Conservation (phyloP, 2,113 vertebrate genomes). For the Pterocles burchelli region DNA sequence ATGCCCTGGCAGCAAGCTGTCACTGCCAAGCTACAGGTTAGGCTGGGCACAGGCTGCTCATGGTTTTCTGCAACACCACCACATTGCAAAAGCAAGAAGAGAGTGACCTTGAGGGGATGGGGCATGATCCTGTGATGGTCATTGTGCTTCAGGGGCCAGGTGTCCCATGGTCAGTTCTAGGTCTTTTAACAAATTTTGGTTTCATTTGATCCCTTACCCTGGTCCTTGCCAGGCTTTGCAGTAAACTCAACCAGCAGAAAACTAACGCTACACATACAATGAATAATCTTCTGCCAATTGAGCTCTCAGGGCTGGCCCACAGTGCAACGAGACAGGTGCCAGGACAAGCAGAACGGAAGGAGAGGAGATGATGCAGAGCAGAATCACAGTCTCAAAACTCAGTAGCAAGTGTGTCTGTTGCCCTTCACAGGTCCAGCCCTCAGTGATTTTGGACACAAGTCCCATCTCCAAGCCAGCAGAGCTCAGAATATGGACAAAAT, state of each 20-base stretch:
- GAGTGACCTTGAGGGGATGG: background rate
- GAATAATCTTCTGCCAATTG: background rate
- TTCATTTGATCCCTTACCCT: background rate
- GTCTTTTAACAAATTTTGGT: background rate
- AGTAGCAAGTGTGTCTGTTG: background rate
- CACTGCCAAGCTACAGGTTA: background rate
- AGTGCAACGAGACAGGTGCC: background rate
- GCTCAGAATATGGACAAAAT: background rate
- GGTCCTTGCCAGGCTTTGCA: background rate
- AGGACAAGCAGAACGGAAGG: background rate
- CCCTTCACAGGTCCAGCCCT: background rate
- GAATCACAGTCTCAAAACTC: background rate
- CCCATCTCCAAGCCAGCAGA: background rate
- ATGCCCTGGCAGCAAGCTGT: background rate
- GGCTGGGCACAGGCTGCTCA: background rate
- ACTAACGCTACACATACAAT: background rate
- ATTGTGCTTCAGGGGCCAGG: background rate
- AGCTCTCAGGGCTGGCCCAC: background rate
- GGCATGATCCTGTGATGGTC: fast-evolving
- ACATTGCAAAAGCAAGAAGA: background rate
- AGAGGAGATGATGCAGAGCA: background rate
- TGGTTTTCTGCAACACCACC: background rate
- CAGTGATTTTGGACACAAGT: background rate
- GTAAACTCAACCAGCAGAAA: background rate
- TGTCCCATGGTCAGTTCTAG: background rate